Evolutionary conservation across 2,888 invertebrate genomes (phyloP).

Genomic region (Xanthia togata): DNA sequence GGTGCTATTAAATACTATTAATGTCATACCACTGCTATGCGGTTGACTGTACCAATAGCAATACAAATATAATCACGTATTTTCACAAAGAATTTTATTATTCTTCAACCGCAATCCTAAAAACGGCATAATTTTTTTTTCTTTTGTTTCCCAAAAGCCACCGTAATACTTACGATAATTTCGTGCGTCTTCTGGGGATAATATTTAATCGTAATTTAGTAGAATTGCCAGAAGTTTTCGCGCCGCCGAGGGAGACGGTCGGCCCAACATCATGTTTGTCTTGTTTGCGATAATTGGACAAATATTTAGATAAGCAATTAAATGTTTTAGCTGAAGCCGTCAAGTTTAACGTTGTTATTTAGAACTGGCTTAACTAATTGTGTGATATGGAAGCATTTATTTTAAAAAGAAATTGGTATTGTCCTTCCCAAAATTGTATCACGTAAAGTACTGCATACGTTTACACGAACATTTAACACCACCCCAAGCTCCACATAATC

Average conservation of each 20-base stretch:
- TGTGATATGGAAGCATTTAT: background rate
- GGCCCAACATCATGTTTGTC: constrained; percentile 32
- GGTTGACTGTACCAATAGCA: background rate
- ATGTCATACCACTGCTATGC: background rate
- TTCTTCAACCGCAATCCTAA: background rate
- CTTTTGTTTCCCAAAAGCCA: background rate
- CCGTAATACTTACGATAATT: constrained; percentile 36
- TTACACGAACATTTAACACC: background rate
- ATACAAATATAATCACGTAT: background rate
- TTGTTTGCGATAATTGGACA: constrained; percentile 62
- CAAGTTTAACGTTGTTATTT: constrained; percentile 35
- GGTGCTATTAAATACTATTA: no score
- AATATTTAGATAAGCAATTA: constrained; percentile 61
- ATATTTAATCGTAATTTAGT: constrained; percentile 63
- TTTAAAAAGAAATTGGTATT: background rate
- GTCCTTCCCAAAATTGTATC: background rate
- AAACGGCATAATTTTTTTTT: constrained; percentile 9
- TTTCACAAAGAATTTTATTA: background rate
- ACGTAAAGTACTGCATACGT: background rate
- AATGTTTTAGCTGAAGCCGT: constrained; percentile 44
- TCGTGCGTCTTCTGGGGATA: constrained; percentile 35
- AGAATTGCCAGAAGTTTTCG: constrained; percentile 51
- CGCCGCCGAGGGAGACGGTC: constrained; percentile 21
- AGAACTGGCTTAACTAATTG: background rate
- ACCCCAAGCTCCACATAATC: background rate